Evolutionary conservation across 2,888 invertebrate genomes (phyloP).

Genomic region (Lysandra bellargus): DNA sequence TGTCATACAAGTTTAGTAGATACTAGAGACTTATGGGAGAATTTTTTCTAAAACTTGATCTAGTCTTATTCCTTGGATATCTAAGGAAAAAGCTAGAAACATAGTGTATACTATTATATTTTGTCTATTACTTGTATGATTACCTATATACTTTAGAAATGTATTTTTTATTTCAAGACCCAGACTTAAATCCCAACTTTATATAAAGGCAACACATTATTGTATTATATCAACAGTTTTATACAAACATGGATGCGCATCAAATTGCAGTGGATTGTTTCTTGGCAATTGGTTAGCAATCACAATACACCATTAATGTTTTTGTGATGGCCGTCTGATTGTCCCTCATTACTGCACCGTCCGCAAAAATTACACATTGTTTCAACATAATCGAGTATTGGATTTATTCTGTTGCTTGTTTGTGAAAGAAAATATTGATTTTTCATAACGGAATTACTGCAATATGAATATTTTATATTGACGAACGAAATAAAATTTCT

Average conservation of each 20-base stretch:
- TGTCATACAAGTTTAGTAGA: too few species aligned
- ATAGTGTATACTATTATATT: too few species aligned
- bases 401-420: neutral
- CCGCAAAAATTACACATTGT: slow-evolving; percentile 36
- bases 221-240: neutral
- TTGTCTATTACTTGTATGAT: too few species aligned
- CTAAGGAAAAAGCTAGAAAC: too few species aligned
- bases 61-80: too few species aligned
- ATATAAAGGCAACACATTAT: neutral
- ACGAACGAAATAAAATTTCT: too few species aligned
- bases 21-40: too few species aligned
- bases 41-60: too few species aligned
- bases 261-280: slow-evolving; percentile 35
- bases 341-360: slow-evolving; percentile 49
- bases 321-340: slow-evolving; percentile 54
- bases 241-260: slow-evolving; percentile 26
- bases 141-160: too few species aligned
- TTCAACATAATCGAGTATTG: neutral
- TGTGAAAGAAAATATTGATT: neutral
- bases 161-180: too few species aligned
- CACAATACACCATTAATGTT: slow-evolving; percentile 66
- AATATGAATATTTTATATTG: neutral
- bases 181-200: too few species aligned
- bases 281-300: slow-evolving; percentile 33
- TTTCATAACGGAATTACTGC: neutral